Base-by-base conservation (phyloP, 2,113 vertebrate species). In the Corythaeola cristata region DNA sequence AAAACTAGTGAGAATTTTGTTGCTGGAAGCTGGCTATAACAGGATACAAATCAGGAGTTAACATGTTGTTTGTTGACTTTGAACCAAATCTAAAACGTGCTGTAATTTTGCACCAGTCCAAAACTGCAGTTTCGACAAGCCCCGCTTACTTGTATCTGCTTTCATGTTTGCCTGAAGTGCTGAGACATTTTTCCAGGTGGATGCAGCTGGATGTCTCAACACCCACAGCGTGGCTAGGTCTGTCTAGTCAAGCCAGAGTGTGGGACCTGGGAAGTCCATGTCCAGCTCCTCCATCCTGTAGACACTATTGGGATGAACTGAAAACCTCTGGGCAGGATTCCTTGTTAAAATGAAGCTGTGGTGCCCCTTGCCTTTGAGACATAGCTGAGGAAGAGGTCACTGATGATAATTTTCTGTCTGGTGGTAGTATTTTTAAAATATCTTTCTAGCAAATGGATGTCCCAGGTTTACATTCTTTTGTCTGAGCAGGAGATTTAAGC, bases 1-100 rank as follows among this genome's bases (percentile, higher is more conserved):
- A 81, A 67, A 94, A 64, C 30, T 52, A 78, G 60, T 64, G 79
- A 93, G 76, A 94, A 85, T 95, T 92, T 93, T 84, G 64, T 96
- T 93, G 75, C 85, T 94, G 73, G 68, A 80, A 91, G 76, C 76
- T 95, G 64, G 23, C 47, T 87, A 78, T 82, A 92, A 82, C 39
- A 35, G 64, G 69, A 94, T 84, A 93, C 64, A 78, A 75, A 89
- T 89, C 68, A 81, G 73, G 52, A 92, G 33, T n/a, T 84, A 52
- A 67, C 28, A 49, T 45, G n/a, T 62, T 88, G 41, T 56, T 88
- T 63, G 45, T 39, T 95, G 94, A 84, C 64, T 95, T 93, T 8
- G 21, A 81, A 83, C 60, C 86, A 95, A 95, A 90, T 52, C 50
- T 83, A 73, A 92, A 94, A 67, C 5, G 3, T 77, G 44, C 30